These are phyloP conservation scores for Catharus minimus DNA, from an alignment of 2,113 vertebrate genomes.

Conservation along the genomic window DNA sequence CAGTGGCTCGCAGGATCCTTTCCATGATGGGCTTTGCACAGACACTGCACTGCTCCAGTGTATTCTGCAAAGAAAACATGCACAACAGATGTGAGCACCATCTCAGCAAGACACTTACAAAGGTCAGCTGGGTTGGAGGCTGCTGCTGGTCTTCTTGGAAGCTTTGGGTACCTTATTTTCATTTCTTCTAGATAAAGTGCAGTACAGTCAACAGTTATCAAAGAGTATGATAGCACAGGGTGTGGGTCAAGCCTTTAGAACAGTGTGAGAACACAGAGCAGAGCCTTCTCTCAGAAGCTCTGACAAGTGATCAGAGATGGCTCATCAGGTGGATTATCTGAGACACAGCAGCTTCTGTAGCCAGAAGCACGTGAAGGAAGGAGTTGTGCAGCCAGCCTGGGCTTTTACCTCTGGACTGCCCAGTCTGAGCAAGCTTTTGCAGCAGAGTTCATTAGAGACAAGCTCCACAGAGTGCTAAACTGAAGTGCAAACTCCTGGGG, in stretches of 20 bases:
- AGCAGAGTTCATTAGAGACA: background rate
- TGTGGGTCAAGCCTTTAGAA: background rate
- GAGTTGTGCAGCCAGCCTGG: background rate
- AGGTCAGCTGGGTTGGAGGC: background rate
- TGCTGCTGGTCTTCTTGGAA: background rate
- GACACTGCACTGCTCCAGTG: slow-evolving; percentile 93
- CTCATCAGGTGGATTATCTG: background rate
- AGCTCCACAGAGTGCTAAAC: background rate
- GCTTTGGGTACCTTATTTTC: background rate
- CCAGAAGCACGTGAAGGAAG: background rate
- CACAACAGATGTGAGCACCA: background rate
- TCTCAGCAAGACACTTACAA: background rate
- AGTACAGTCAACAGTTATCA: background rate
- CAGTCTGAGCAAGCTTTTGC: background rate
- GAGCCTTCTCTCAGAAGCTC: background rate
- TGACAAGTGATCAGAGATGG: background rate
- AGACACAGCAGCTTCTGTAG: background rate
- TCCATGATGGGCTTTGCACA: slow-evolving; percentile 98
- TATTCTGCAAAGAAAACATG: slow-evolving; percentile 81
- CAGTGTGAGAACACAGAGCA: background rate
- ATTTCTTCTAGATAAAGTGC: background rate
- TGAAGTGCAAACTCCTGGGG: background rate
- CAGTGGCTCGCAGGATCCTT: slow-evolving; percentile 93
- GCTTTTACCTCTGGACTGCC: background rate
- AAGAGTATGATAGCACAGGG: background rate